phyloP scores from a whole-genome alignment of 2,113 vertebrate species.

The Gymnocephalus cernua region DNA sequence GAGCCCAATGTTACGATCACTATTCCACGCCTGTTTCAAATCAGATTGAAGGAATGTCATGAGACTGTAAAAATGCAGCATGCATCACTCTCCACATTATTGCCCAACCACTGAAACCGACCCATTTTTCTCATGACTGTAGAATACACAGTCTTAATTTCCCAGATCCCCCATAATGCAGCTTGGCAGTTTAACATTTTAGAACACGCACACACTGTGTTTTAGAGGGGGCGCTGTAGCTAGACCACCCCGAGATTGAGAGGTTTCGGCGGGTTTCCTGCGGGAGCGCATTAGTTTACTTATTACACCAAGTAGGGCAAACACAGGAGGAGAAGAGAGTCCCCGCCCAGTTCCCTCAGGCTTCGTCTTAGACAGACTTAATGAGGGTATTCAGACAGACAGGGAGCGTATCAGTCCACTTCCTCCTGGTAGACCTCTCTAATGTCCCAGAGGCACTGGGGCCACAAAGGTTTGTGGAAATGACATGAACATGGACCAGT shows the following conservation, averaged over 20 bases:
- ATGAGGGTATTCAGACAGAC: conserved; percentile 60
- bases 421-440: conserved; percentile 47
- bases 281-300: conserved; percentile 59
- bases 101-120: conserved; percentile 67
- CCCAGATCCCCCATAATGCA: conserved; percentile 57
- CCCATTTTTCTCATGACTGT: conserved; percentile 65
- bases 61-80: conserved; percentile 80
- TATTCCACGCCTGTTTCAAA: conserved; percentile 79
- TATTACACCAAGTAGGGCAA: conserved; percentile 56
- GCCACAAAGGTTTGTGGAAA: conserved; percentile 53
- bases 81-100: conserved; percentile 73
- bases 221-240: conserved; percentile 30
- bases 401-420: conserved; percentile 55
- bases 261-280: conserved; percentile 64
- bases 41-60: conserved; percentile 82
- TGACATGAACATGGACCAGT: conserved; percentile 42
- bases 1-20: conserved; percentile 74
- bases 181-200: conserved; percentile 41
- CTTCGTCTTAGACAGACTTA: conserved; percentile 60
- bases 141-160: conserved; percentile 67
- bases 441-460: conserved; percentile 24
- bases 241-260: conserved; percentile 67
- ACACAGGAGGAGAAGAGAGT: conserved; percentile 31
- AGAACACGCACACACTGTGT: conserved; percentile 31
- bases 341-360: conserved; percentile 50